Conservation (phyloP, 2,797 vertebrate species). For the Basileuterus tristriatus region DNA sequence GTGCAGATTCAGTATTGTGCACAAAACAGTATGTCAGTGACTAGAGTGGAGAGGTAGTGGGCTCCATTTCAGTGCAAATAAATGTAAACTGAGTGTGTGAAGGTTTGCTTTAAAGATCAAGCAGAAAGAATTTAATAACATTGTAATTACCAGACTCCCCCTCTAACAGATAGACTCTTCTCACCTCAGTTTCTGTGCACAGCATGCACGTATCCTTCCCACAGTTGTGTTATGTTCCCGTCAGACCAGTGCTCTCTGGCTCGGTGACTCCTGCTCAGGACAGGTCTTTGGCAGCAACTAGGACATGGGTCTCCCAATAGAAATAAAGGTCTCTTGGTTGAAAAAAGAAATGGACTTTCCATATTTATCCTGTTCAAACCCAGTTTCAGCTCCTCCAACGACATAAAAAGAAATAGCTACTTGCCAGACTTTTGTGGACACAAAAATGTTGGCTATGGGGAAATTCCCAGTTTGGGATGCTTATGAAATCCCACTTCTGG, state of each 20-base stretch:
- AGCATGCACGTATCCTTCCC: not conserved
- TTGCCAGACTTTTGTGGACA: not conserved
- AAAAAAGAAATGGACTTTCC: not conserved
- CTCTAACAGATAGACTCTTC: not conserved
- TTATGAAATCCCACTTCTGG: not conserved
- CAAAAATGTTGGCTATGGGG: not conserved
- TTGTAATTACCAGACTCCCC: not conserved
- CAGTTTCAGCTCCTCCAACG: not conserved
- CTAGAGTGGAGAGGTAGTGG: conserved; percentile 22
- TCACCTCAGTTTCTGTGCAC: not conserved
- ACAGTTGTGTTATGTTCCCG: not conserved
- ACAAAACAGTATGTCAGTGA: not conserved
- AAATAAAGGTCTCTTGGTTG: not conserved
- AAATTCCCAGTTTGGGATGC: not conserved
- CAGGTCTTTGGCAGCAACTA: not conserved
- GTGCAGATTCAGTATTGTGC: not conserved
- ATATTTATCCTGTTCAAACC: not conserved
- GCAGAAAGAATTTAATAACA: not conserved
- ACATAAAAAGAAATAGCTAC: not conserved
- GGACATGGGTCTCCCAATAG: not conserved
- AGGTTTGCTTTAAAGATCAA: not conserved
- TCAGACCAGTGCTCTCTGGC: not conserved
- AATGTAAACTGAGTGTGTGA: conserved; percentile 19
- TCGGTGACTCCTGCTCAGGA: not conserved
- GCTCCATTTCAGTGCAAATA: conserved; percentile 53